These are phyloP conservation scores for Aythya baeri DNA, from an alignment of 2,113 vertebrate genomes.

Conservation along the genomic window DNA sequence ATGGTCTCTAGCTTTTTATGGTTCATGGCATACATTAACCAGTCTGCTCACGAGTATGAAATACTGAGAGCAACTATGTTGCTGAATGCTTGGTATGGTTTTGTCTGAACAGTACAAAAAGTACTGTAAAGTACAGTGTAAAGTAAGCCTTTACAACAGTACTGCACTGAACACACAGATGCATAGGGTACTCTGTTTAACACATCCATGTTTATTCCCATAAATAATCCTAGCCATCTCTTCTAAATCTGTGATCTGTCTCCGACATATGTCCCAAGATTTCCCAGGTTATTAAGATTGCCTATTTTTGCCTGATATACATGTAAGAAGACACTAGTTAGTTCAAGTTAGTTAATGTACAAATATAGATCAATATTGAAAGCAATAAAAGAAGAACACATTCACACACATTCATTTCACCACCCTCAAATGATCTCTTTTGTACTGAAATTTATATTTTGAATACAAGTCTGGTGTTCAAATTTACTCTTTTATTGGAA, in stretches of 20 bases:
- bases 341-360: neutral
- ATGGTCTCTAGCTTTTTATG: neutral
- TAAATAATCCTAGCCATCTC: neutral
- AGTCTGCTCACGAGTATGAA: neutral
- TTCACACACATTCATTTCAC: neutral
- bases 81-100: neutral
- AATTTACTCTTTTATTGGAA: neutral
- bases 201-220: neutral
- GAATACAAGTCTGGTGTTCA: neutral
- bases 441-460: neutral
- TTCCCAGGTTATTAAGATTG: neutral
- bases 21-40: neutral
- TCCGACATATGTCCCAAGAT: neutral
- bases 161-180: neutral
- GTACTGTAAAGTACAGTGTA: too few species aligned
- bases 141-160: too few species aligned
- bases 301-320: neutral
- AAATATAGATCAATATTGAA: neutral
- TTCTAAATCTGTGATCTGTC: neutral
- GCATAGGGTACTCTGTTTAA: neutral
- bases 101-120: neutral
- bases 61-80: neutral
- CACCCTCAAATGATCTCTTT: accelerated
- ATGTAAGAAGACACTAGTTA: neutral
- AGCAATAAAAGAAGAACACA: neutral